phyloP scores from a whole-genome alignment of 2,113 vertebrate genomes.

The Casuarius casuarius region DNA sequence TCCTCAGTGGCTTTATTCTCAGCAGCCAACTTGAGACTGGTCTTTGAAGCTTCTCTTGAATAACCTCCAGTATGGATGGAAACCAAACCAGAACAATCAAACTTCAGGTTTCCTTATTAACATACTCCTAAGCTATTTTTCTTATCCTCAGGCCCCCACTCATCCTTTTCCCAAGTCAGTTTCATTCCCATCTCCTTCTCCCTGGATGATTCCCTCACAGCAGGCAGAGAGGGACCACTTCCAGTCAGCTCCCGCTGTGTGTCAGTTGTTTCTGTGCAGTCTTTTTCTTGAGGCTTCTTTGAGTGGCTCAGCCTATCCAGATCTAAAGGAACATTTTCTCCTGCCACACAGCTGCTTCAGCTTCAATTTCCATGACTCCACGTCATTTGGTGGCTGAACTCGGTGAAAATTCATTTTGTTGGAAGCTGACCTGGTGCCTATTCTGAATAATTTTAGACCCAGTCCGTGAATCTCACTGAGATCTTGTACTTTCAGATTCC shows the following conservation, averaged over 20 bases:
- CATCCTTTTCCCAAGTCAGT: constrained; percentile 35
- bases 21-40: neutral
- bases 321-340: neutral
- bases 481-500: neutral
- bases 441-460: neutral
- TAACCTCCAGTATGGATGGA: neutral
- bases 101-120: constrained; percentile 6
- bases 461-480: neutral
- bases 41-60: constrained; percentile 37
- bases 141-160: neutral
- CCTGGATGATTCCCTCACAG: constrained; percentile 59
- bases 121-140: neutral
- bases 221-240: constrained; percentile 26
- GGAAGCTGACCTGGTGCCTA: neutral
- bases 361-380: neutral
- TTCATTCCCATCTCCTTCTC: constrained; percentile 57
- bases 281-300: constrained; percentile 43
- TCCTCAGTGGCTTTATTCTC: constrained; percentile 36
- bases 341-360: neutral
- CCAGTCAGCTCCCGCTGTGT: constrained; percentile 55
- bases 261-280: constrained; percentile 36
- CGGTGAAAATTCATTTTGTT: neutral
- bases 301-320: neutral
- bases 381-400: neutral
- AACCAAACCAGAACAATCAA: constrained; percentile 14